Base-by-base conservation (phyloP, 2,113 vertebrate genomes). In the Oenanthe oenanthe region DNA sequence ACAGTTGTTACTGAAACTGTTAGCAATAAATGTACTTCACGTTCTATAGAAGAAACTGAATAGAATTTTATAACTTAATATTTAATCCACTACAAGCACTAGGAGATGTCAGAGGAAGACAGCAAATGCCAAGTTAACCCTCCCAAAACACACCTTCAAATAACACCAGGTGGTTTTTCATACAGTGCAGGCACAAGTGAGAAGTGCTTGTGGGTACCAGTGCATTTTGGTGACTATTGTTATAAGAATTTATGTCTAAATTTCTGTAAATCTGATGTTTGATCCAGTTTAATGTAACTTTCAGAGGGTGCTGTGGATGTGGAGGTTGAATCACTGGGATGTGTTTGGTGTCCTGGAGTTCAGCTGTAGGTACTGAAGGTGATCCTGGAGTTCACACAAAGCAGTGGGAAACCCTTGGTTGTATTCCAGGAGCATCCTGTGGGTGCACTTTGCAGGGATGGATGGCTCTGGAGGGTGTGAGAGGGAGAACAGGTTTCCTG, bases 391-490 rank as follows among this genome's bases (percentile, higher is more conserved):
- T 13, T 81, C 58, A 17, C 32, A 47, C 47, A 19, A 31, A 47
- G 25, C 4, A 19, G 20, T 5, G 21, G 29, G 1, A 32, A 38
- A 32, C 9, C 5, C 21, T 10, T 8, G 15, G 15, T 8, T 2
- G 1, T 57, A 6, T 34, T 63, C 54, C 8, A 50, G 51, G 50
- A 70, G 28, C 21, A 2, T 67, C 79, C 20, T 63, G 31, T 29
- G 60, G 22, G 0, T 61, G 7, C 16, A 8, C 1, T 73, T 65
- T 56, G 54, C 78, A 84, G 80, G 80, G n/a, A 29, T 56, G 45
- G 40, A 21, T n/a, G 20, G 66, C 31, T 40, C n/a, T 45, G 43
- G 12, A 5, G 38, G 53, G 18, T 67, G 42, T 74, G 24, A 40
- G 36, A n/a, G 34, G 9, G 36, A 24, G 56, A 38, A 13, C 8